phyloP scores from a whole-genome alignment of 2,797 vertebrate species.

The Enteromius paludinosus region DNA sequence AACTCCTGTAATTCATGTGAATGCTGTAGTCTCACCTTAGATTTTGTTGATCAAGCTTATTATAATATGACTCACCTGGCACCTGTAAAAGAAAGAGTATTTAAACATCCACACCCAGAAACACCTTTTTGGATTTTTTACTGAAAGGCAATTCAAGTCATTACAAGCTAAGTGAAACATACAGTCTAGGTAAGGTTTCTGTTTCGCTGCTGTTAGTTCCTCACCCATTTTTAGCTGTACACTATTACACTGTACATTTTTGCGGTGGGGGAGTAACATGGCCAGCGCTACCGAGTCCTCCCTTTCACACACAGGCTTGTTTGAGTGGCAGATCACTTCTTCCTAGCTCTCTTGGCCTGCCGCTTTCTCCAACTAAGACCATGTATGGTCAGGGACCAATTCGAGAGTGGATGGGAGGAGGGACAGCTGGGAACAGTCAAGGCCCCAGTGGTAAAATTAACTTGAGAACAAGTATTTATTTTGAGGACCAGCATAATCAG shows the following conservation, averaged over 20 bases:
- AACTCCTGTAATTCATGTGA: background rate
- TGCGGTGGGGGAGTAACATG: slow-evolving; percentile 36
- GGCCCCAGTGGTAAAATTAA: slow-evolving; percentile 61
- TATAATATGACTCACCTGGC: slow-evolving; percentile 35
- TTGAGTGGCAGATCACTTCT: slow-evolving; percentile 53
- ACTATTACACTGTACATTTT: slow-evolving; percentile 35
- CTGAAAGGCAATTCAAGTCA: slow-evolving; percentile 42
- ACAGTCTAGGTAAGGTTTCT: slow-evolving; percentile 40
- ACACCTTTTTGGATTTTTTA: slow-evolving; percentile 19
- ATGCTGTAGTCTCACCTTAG: background rate
- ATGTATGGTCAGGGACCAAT: slow-evolving; percentile 63
- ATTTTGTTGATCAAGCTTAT: background rate
- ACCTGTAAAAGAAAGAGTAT: slow-evolving; percentile 45
- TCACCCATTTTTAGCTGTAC: slow-evolving; percentile 40
- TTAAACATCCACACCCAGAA: slow-evolving; percentile 53
- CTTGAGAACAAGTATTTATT: slow-evolving; percentile 58
- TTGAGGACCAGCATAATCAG: slow-evolving; percentile 49
- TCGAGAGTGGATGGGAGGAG: slow-evolving; percentile 59
- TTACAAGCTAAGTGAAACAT: slow-evolving; percentile 47
- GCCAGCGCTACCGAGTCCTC: slow-evolving; percentile 48
- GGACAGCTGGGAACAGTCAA: slow-evolving; percentile 60
- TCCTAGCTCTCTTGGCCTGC: slow-evolving; percentile 44
- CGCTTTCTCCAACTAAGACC: slow-evolving; percentile 60
- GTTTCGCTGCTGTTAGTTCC: slow-evolving; percentile 46
- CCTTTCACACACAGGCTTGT: slow-evolving; percentile 41